Base-by-base conservation (phyloP, 2,797 vertebrate species). In the Austrolebias charrua region DNA sequence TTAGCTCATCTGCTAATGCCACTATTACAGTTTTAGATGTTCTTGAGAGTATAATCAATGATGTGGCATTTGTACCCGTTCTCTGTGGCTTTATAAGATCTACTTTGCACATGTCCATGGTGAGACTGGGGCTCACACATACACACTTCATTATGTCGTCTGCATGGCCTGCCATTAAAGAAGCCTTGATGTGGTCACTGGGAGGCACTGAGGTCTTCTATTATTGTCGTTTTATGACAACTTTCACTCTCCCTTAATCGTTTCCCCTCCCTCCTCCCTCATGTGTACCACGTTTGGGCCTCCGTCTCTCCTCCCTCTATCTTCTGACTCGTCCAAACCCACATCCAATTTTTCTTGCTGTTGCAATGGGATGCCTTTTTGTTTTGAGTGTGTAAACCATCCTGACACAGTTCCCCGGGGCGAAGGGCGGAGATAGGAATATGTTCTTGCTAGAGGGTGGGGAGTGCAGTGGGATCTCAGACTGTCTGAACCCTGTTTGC, bases 111-210 rank as follows among this genome's bases (percentile, higher is more conserved):
- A 66, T 73, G 75, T 75, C 58, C 56, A 44, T 55, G 55, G 71
- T 75, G 79, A 73, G 70, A 84, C 78, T 63, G 78, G 74, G 80
- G 55, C 73, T 74, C 12, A 55, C 43, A 52, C 53, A 62, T 19
- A 58, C 54, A 46, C 63, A 68, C 71, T 55, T 55, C 45, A 52
- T 69, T 60, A 81, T 89, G 90, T 84, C 81, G 76, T 85, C 72
- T 16, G 62, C 71, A 58, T 80, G 87, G 84, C 81, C 90, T 90
- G 89, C 92, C 89, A 92, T 93, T 91, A 92, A 71, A 62, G 73
- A 60, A 20, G 81, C 83, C 80, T 91, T 93, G 87, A 92, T 93
- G 92, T 90, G 92, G 92, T 92, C 87, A 76, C 81, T 84, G 91
- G 89, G 90, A 88, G 89, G 90, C 81, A 90, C 80, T 52, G 66